Conservation (phyloP, 1,140 invertebrate species). For the Lepidurus apus region DNA sequence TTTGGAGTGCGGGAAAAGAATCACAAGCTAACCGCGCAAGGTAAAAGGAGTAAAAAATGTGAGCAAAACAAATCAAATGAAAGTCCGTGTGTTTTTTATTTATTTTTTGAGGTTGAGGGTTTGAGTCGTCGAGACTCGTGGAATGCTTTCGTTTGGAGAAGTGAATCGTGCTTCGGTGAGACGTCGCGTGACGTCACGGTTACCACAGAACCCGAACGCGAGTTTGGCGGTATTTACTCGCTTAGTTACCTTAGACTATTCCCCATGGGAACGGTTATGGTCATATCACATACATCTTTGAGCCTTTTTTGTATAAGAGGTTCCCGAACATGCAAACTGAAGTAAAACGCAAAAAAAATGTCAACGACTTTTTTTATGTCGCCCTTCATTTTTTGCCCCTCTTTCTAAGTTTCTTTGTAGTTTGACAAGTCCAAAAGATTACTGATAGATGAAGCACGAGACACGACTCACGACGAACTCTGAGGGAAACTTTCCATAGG, state of each 20-base stretch:
- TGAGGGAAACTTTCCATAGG: too few relatives aligned
- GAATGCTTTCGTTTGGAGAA: neutral
- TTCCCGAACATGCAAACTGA: neutral
- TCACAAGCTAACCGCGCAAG: too few relatives aligned
- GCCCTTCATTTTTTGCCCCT: too few relatives aligned
- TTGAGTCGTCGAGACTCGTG: neutral
- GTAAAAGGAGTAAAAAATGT: too few relatives aligned
- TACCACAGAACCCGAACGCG: neutral
- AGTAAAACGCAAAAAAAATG: neutral
- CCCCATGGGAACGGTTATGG: neutral
- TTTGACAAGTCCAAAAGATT: too few relatives aligned
- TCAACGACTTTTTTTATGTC: neutral
- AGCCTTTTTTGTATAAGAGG: neutral
- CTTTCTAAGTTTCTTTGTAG: too few relatives aligned
- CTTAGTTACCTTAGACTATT: neutral
- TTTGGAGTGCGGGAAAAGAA: too few relatives aligned
- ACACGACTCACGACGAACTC: too few relatives aligned
- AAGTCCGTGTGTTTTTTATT: too few relatives aligned
- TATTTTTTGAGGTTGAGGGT: too few relatives aligned
- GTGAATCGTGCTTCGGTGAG: neutral
- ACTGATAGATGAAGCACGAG: too few relatives aligned
- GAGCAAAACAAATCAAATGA: too few relatives aligned
- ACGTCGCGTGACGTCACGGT: conserved; percentile 7
- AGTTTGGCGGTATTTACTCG: neutral
- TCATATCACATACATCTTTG: neutral